Conservation (phyloP, 2,888 invertebrate species). For the Athetis lepigone region DNA sequence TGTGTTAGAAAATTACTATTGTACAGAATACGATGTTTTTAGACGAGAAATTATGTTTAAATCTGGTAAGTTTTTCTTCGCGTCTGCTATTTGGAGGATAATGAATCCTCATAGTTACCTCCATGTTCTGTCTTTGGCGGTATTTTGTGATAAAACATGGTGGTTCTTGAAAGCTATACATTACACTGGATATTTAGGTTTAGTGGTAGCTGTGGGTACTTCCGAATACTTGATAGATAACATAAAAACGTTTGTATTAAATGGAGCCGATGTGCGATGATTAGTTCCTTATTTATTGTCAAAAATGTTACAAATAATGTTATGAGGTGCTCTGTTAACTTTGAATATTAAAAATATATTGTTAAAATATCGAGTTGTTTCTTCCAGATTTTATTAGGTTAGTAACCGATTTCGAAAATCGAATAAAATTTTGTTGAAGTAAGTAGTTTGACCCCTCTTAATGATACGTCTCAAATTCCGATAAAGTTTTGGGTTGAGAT, state of each 20-base stretch:
- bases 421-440: conserved; percentile 1
- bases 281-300: conserved; percentile 18
- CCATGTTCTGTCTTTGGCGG: conserved; percentile 93
- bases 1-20: conserved; percentile 91
- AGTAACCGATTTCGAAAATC: conserved; percentile 8
- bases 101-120: conserved; percentile 95
- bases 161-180: conserved; percentile 93
- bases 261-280: conserved; percentile 69
- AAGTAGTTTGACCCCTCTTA: conserved; percentile 21
- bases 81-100: conserved; percentile 94
- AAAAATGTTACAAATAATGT: not conserved
- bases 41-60: conserved; percentile 91
- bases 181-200: conserved; percentile 93
- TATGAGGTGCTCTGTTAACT: conserved; percentile 51
- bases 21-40: conserved; percentile 86
- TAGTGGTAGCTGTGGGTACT: conserved; percentile 92
- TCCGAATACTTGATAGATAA: conserved; percentile 92
- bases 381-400: conserved; percentile 49
- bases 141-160: conserved; percentile 96
- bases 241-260: conserved; percentile 72
- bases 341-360: conserved; percentile 22
- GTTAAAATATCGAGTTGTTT: conserved; percentile 41
- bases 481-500: conserved; percentile 3
- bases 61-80: conserved; percentile 93
- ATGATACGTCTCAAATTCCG: conserved; percentile 15